A percentile compares a stretch with the other conserved stretches of the same genome.
Conservation (phyloP, 2,888 invertebrate genomes). For the Drosophila quasianomalipes region DNA sequence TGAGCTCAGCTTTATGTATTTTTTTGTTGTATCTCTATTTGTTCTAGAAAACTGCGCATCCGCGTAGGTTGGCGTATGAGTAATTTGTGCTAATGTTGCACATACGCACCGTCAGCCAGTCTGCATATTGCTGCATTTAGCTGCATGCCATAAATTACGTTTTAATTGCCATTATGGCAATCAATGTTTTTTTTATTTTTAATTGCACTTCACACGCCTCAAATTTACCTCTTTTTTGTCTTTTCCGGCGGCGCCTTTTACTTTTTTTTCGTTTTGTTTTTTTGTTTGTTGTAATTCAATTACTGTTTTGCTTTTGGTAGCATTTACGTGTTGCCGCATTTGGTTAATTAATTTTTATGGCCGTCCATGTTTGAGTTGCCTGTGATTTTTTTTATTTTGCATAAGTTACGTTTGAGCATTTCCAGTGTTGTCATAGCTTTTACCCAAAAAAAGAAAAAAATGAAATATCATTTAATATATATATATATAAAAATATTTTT, state of each 20-base stretch:
- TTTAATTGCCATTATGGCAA: conserved; percentile 56
- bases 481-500: neutral
- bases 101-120: conserved; percentile 57
- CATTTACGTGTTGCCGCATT: conserved; percentile 54
- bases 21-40: conserved; percentile 36
- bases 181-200: conserved; percentile 31
- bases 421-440: conserved; percentile 21
- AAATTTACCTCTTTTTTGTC: conserved; percentile 13
- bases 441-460: neutral
- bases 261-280: conserved; percentile 31
- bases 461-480: conserved; percentile 14
- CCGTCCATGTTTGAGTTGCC: conserved; percentile 21
- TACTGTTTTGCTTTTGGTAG: conserved; percentile 49
- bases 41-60: conserved; percentile 55
- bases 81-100: conserved; percentile 43
- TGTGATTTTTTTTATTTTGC: conserved; percentile 21
- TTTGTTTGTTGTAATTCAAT: conserved; percentile 48
- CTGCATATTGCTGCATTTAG: conserved; percentile 19
- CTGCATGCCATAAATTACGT: conserved; percentile 21
- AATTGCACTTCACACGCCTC: conserved; percentile 65
- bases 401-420: conserved; percentile 10
- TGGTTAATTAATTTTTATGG: conserved; percentile 64
- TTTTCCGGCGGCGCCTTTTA: conserved; percentile 64
- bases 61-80: conserved; percentile 63
- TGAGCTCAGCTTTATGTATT: conserved; percentile 63